A percentile compares a stretch with the other conserved stretches of the same genome.
Evolutionary conservation across 1,140 invertebrate species (phyloP).

Genomic region (Drosophila oshimai): DNA sequence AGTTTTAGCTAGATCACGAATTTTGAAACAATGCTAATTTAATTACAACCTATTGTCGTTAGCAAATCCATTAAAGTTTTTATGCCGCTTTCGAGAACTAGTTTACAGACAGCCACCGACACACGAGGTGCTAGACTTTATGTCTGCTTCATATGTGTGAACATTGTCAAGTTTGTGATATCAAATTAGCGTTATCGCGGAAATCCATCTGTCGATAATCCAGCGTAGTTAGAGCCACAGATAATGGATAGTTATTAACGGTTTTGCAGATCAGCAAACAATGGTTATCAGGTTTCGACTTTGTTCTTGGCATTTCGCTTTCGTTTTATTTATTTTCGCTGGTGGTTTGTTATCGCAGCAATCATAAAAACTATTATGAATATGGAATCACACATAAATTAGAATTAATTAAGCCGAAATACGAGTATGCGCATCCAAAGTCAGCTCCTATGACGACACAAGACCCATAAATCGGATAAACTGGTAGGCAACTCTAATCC

Average conservation of each 20-base stretch:
- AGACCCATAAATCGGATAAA: slow-evolving; percentile 42
- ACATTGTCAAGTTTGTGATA: neutral
- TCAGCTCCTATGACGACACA: slow-evolving; percentile 50
- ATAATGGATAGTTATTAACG: neutral
- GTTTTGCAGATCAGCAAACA: neutral
- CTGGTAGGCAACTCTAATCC: slow-evolving; percentile 50
- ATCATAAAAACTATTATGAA: slow-evolving; percentile 66
- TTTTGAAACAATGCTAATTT: slow-evolving; percentile 34
- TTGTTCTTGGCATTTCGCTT: slow-evolving; percentile 61
- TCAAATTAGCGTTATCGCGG: neutral
- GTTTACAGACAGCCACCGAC: slow-evolving; percentile 7
- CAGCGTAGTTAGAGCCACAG: slow-evolving; percentile 2
- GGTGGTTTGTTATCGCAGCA: slow-evolving; percentile 25
- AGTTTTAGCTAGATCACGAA: slow-evolving; percentile 17
- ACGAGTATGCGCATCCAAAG: slow-evolving; percentile 25
- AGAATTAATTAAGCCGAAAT: slow-evolving; percentile 69
- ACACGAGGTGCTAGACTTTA: slow-evolving; percentile 12
- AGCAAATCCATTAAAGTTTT: slow-evolving; percentile 34
- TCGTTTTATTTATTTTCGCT: slow-evolving; percentile 46
- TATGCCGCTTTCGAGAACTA: slow-evolving; percentile 5
- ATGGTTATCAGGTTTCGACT: slow-evolving; percentile 10
- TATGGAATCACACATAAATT: slow-evolving; percentile 70
- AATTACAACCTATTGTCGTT: slow-evolving; percentile 36
- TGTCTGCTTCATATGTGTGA: slow-evolving; percentile 14
- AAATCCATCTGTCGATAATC: neutral